These are phyloP conservation scores for Coleophora flavipennella DNA, from an alignment of 2,888 invertebrate genomes.

Conservation along the genomic window DNA sequence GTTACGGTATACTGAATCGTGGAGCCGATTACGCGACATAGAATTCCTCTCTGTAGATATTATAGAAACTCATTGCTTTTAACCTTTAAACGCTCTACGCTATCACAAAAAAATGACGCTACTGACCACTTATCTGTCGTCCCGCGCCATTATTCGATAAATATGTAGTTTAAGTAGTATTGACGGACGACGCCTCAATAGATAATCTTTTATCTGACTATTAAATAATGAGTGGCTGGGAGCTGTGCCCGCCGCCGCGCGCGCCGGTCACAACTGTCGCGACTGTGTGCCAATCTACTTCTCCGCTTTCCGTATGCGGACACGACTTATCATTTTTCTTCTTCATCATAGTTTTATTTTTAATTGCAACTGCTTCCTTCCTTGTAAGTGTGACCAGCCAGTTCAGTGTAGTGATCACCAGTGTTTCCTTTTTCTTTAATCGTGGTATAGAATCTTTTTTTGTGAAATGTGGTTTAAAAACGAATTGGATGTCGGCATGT, in stretches of 20 bases:
- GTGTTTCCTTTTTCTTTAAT: too few species aligned
- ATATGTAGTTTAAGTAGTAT: slow-evolving; percentile 47
- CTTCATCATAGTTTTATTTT: slow-evolving; percentile 3
- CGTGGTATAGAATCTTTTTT: slow-evolving; percentile 11
- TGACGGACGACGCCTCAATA: slow-evolving; percentile 59
- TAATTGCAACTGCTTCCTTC: background rate
- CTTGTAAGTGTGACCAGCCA: background rate
- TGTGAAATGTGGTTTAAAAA: slow-evolving; percentile 32
- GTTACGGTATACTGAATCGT: too few species aligned
- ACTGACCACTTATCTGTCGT: background rate
- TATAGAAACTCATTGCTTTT: too few species aligned
- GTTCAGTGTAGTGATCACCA: too few species aligned
- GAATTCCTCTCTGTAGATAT: too few species aligned
- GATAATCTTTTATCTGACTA: slow-evolving; percentile 68
- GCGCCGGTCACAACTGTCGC: slow-evolving; percentile 1
- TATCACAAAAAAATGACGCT: too few species aligned
- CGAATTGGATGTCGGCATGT: slow-evolving; percentile 35
- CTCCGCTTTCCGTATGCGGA: too few species aligned
- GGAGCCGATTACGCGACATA: too few species aligned
- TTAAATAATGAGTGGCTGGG: slow-evolving; percentile 57
- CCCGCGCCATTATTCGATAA: slow-evolving; percentile 33
- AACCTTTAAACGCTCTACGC: too few species aligned
- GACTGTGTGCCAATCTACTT: too few species aligned
- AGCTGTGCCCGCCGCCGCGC: slow-evolving; percentile 29
- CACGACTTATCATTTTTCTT: too few species aligned